Evolutionary conservation across 1,140 invertebrate genomes (phyloP).

Genomic region (Drosophila novamexicana): DNA sequence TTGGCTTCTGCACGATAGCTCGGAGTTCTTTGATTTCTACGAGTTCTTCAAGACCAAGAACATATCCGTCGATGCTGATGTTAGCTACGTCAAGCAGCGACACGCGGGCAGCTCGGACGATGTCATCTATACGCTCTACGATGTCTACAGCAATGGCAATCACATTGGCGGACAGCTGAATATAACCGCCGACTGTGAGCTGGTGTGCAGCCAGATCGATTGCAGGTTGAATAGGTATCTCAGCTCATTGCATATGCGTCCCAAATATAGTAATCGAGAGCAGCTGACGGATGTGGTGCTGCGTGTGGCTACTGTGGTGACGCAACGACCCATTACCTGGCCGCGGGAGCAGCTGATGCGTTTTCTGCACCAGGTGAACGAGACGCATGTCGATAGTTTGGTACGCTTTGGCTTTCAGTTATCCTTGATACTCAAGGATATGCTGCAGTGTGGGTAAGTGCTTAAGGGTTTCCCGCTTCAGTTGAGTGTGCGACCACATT

Average conservation of each 20-base stretch:
- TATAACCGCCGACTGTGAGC: constrained; percentile 62
- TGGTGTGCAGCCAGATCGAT: constrained; percentile 28
- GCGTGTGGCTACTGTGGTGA: constrained; percentile 74
- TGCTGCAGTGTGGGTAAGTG: constrained; percentile 57
- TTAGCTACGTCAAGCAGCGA: constrained; percentile 47
- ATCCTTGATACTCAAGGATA: constrained; percentile 42
- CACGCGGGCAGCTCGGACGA: not conserved
- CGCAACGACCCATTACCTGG: constrained; percentile 46
- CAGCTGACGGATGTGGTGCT: constrained; percentile 62
- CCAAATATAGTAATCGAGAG: constrained; percentile 63
- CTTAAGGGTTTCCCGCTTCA: no score
- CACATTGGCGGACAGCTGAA: constrained; percentile 70
- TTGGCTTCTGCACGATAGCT: constrained; percentile 66
- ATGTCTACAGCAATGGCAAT: constrained; percentile 80
- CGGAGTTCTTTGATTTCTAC: constrained; percentile 26
- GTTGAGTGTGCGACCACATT: not conserved
- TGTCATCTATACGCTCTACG: constrained; percentile 42
- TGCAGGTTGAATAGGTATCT: constrained; percentile 51
- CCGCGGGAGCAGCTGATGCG: constrained; percentile 33
- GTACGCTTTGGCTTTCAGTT: constrained; percentile 68
- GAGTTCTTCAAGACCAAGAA: constrained; percentile 49
- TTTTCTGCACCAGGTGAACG: constrained; percentile 50
- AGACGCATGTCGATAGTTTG: constrained; percentile 59
- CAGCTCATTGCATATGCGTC: constrained; percentile 54
- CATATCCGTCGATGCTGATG: constrained; percentile 72